Conservation (phyloP, 1,140 invertebrate genomes). For the Lordiphosa stackelbergi region DNA sequence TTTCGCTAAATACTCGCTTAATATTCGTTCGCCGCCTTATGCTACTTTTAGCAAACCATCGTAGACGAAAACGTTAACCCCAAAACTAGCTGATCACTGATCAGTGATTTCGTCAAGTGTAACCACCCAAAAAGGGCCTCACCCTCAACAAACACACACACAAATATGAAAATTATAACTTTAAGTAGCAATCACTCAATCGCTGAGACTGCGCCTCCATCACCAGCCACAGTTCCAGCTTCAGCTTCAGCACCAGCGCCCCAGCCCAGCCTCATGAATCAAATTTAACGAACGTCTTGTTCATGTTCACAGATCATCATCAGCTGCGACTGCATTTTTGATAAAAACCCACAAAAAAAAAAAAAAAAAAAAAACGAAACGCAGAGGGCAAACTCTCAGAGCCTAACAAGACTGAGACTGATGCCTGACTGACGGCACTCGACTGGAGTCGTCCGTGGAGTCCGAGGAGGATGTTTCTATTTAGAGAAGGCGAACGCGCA, state of each 20-base stretch:
- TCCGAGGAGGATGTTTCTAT: conserved; percentile 64
- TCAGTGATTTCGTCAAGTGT: conserved; percentile 1
- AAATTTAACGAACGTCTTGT: conserved; percentile 77
- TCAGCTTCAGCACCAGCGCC: conserved; percentile 12
- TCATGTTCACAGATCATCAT: conserved; percentile 76
- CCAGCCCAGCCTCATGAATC: conserved; percentile 67
- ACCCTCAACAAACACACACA: conserved; percentile 46
- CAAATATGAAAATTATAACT: conserved; percentile 78
- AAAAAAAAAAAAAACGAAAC: conserved; percentile 7
- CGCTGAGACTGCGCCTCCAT: conserved; percentile 54
- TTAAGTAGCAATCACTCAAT: conserved; percentile 77
- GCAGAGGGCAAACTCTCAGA: conserved; percentile 18
- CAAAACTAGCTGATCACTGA: too few relatives aligned
- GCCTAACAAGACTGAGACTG: conserved; percentile 63
- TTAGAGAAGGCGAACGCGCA: conserved; percentile 35
- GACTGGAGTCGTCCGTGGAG: conserved; percentile 13
- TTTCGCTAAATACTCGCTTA: background rate
- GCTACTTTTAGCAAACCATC: too few relatives aligned
- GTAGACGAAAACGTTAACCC: too few relatives aligned
- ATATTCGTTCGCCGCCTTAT: too few relatives aligned
- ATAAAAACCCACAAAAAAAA: conserved; percentile 67
- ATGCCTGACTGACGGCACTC: conserved; percentile 30
- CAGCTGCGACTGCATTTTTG: conserved; percentile 73
- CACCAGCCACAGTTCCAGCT: conserved; percentile 14
- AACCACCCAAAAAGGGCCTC: conserved; percentile 53